Conservation (phyloP, 2,113 vertebrate species). For the Alaudala cheleensis region DNA sequence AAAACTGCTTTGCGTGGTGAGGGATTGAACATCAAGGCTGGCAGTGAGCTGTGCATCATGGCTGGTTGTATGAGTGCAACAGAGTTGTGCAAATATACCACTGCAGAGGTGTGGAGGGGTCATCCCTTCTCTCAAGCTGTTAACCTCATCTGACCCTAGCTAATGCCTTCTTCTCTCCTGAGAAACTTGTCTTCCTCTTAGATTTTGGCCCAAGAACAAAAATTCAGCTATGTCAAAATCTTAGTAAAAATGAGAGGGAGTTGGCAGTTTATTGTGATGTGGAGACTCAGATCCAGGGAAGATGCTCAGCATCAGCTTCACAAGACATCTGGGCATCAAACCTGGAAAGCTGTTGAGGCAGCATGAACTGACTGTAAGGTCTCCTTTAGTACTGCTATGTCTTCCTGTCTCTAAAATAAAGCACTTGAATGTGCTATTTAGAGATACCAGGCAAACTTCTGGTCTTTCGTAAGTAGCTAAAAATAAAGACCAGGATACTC, state of each 20-base stretch:
- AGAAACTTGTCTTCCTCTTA: not conserved
- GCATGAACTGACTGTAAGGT: not conserved
- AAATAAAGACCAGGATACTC: not conserved
- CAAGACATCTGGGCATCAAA: not conserved
- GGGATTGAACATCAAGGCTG: not conserved
- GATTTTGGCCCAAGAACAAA: not conserved
- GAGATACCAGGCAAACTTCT: not conserved
- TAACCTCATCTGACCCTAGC: not conserved
- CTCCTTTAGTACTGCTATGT: not conserved
- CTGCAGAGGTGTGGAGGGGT: not conserved
- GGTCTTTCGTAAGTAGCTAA: not conserved
- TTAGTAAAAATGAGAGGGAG: not conserved
- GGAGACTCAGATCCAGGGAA: not conserved
- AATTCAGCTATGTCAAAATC: not conserved
- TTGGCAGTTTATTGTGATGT: not conserved
- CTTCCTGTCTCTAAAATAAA: not conserved
- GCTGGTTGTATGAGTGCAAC: not conserved
- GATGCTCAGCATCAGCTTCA: not conserved
- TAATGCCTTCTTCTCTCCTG: not conserved
- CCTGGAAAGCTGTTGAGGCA: not conserved
- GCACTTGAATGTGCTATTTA: not conserved
- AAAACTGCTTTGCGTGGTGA: not conserved
- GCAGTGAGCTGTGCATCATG: accelerated
- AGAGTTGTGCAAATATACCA: accelerated
- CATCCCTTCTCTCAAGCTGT: not conserved